These are phyloP conservation scores for Callopanchax toddi DNA, from an alignment of 2,113 vertebrate species.

Conservation along the genomic window DNA sequence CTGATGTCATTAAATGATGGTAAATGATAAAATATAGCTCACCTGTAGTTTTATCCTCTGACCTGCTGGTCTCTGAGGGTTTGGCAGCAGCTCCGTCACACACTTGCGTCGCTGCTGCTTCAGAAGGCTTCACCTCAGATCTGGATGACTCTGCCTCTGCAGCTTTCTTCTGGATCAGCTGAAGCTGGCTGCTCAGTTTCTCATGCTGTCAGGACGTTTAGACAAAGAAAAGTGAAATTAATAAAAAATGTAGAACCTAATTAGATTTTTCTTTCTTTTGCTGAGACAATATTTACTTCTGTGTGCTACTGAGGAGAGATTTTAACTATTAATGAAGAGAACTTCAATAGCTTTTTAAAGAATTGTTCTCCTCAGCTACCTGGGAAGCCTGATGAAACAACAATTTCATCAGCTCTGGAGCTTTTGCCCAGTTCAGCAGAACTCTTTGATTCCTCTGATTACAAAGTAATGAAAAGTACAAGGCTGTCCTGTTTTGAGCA, in stretches of 20 bases:
- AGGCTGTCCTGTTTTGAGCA: background rate
- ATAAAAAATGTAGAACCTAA: fast-evolving
- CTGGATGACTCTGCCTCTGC: constrained; percentile 74
- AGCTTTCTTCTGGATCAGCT: constrained; percentile 76
- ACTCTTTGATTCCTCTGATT: constrained; percentile 2
- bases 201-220: constrained; percentile 85
- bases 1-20: too few species aligned
- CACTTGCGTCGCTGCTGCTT: constrained; percentile 52
- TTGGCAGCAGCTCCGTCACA: constrained; percentile 66
- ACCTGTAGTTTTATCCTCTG: constrained; percentile 88
- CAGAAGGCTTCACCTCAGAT: constrained; percentile 75
- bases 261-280: background rate
- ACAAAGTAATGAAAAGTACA: constrained; percentile 10
- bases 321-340: too few species aligned
- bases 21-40: constrained; percentile 29
- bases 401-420: constrained; percentile 12
- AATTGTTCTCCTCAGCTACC: background rate
- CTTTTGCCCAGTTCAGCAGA: constrained; percentile 35
- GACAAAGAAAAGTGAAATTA: background rate
- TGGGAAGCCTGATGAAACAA: constrained; percentile 31
- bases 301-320: background rate
- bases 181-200: constrained; percentile 95
- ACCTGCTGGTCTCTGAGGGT: constrained; percentile 77
- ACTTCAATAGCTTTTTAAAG: background rate
- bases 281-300: background rate